phyloP scores from a whole-genome alignment of 2,797 vertebrate species.

The Neostethus bicornis region DNA sequence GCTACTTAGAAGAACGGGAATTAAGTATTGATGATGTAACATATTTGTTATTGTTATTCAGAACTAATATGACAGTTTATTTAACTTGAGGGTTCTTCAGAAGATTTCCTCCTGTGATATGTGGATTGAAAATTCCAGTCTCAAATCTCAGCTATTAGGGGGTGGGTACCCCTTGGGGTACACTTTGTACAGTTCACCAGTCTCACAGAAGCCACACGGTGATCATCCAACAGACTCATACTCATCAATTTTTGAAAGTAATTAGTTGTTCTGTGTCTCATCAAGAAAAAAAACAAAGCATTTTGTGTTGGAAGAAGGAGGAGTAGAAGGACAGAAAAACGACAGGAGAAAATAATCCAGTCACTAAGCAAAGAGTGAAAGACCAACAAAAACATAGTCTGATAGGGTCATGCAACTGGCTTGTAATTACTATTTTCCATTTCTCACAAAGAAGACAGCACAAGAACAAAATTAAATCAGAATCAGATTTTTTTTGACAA shows the following conservation, averaged over 20 bases:
- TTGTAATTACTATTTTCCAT: conserved; percentile 1
- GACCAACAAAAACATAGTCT: neutral
- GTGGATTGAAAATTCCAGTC: too few relatives aligned
- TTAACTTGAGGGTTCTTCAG: conserved; percentile 5
- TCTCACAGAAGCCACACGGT: too few relatives aligned
- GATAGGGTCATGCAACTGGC: neutral
- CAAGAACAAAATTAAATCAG: too few relatives aligned
- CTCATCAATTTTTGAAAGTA: too few relatives aligned
- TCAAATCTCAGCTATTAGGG: too few relatives aligned
- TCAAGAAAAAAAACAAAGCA: conserved; percentile 14
- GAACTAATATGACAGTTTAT: conserved; percentile 4
- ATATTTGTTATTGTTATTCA: neutral
- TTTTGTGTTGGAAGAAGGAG: neutral
- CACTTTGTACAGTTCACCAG: too few relatives aligned
- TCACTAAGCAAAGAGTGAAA: neutral
- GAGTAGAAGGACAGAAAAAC: neutral
- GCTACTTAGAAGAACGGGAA: conserved; percentile 52
- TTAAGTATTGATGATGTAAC: conserved; percentile 24
- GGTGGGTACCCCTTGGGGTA: too few relatives aligned
- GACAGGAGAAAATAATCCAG: neutral
- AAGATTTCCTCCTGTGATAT: too few relatives aligned
- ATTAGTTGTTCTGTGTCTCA: conserved; percentile 1
- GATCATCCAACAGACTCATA: too few relatives aligned
- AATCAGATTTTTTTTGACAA: too few relatives aligned
- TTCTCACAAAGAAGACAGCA: too few relatives aligned